phyloP scores from a whole-genome alignment of 2,797 vertebrate species.

The Cercopithecus hamlyni region DNA sequence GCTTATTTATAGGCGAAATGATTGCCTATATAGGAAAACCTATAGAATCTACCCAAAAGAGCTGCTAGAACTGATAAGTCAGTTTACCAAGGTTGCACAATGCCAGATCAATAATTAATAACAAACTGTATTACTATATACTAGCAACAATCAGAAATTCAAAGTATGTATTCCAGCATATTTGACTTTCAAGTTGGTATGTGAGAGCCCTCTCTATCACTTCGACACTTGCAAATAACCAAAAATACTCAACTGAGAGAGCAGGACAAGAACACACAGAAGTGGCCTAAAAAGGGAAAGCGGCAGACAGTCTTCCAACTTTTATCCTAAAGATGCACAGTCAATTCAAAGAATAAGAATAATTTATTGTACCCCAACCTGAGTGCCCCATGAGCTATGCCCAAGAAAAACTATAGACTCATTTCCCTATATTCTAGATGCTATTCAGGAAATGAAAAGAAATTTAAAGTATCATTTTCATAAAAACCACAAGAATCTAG shows the following conservation, averaged over 20 bases:
- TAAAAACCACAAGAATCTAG: neutral
- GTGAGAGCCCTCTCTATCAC: neutral
- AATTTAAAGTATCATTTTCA: neutral
- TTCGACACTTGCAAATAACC: neutral
- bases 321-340: neutral
- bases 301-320: neutral
- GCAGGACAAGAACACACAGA: neutral
- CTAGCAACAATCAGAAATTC: neutral
- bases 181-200: neutral
- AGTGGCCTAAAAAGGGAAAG: neutral
- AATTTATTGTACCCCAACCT: neutral
- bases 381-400: neutral
- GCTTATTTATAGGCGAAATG: neutral
- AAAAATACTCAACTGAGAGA: neutral
- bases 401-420: neutral
- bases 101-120: neutral
- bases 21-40: neutral
- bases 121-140: neutral
- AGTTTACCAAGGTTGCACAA: neutral
- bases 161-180: neutral
- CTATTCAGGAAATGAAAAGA: constrained; percentile 1
- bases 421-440: neutral
- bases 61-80: neutral
- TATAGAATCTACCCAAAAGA: neutral
- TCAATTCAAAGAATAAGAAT: neutral